Evolutionary conservation across 2,113 vertebrate genomes (phyloP).

Genomic region (Catagonus wagneri): DNA sequence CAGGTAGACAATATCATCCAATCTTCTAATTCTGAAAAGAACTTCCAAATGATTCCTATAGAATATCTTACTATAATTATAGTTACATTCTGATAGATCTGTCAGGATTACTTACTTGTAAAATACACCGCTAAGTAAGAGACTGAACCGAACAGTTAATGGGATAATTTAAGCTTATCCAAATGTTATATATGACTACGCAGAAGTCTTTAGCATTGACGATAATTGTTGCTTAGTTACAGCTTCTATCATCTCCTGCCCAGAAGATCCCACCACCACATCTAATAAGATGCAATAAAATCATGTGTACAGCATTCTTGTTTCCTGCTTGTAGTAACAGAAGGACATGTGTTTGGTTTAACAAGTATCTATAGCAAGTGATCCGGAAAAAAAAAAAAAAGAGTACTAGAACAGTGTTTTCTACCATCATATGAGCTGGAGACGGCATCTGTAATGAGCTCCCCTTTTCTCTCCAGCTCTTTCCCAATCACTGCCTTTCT

Average conservation of each 20-base stretch:
- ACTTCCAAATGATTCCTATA: neutral
- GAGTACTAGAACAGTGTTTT: neutral
- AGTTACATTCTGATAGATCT: neutral
- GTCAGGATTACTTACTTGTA: neutral
- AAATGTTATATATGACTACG: conserved; percentile 1
- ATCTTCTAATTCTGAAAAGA: conserved; percentile 45
- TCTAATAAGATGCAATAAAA: neutral
- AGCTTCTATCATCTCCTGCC: neutral
- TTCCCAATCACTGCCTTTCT: neutral
- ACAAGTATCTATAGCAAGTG: neutral
- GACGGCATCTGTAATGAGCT: neutral
- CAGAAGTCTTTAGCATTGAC: neutral
- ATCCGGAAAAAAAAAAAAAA: neutral
- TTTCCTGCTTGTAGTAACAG: neutral
- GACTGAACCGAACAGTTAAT: neutral
- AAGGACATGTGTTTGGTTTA: neutral
- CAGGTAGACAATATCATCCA: neutral
- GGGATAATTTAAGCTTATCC: neutral
- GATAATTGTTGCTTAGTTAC: conserved; percentile 9
- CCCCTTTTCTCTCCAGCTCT: neutral
- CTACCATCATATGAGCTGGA: neutral
- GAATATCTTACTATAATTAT: neutral
- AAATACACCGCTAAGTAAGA: neutral
- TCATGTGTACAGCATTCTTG: neutral
- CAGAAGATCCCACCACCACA: neutral